Evolutionary conservation across 2,113 vertebrate species (phyloP).

Genomic region (Eulemur rufifrons): DNA sequence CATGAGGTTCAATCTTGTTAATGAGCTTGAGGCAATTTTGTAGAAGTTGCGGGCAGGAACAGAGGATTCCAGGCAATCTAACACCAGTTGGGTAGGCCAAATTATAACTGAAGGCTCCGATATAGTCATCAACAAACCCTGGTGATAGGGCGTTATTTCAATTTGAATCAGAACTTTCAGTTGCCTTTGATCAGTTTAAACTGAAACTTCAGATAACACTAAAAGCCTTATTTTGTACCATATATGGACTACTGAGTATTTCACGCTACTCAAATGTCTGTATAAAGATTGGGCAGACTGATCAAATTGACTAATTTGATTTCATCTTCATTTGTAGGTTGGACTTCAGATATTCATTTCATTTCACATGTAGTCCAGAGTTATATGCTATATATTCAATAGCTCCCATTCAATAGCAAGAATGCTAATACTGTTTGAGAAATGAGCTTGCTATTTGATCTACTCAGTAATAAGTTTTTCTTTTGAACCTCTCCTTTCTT

Average conservation of each 20-base stretch:
- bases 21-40: background rate
- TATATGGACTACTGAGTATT: background rate
- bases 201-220: slow-evolving; percentile 29
- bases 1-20: background rate
- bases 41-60: background rate
- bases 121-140: background rate
- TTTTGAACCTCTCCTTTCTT: slow-evolving; percentile 10
- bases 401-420: background rate
- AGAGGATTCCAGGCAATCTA: background rate
- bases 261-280: background rate
- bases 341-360: background rate
- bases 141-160: background rate
- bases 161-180: slow-evolving; percentile 20
- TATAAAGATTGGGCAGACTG: background rate
- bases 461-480: background rate
- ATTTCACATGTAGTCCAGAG: background rate
- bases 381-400: background rate
- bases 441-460: slow-evolving; percentile 17
- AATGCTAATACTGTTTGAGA: background rate
- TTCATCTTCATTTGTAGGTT: background rate
- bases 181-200: slow-evolving; percentile 10
- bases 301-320: background rate
- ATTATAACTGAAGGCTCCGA: background rate
- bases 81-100: background rate
- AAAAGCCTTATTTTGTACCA: background rate